Conservation (phyloP, 2,888 invertebrate species). For the Drosophila mulleri region DNA sequence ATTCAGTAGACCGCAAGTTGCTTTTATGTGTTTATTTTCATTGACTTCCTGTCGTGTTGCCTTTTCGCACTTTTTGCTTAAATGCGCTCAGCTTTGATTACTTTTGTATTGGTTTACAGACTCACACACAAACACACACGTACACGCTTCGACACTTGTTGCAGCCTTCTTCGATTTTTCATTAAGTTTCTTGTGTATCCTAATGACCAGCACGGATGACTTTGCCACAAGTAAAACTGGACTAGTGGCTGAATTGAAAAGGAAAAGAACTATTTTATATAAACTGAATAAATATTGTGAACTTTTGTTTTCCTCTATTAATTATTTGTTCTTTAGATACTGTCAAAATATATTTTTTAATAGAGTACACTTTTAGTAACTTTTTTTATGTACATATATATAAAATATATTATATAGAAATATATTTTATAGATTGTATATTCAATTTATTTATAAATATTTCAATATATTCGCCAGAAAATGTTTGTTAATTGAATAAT, state of each 20-base stretch:
- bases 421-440: too few species aligned
- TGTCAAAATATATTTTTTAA: too few species aligned
- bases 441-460: too few species aligned
- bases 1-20: slow-evolving; percentile 69
- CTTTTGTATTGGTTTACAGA: slow-evolving; percentile 60
- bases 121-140: slow-evolving; percentile 33
- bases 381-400: neutral
- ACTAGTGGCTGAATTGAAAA: neutral
- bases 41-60: slow-evolving; percentile 72
- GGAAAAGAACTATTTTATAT: neutral
- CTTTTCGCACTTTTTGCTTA: slow-evolving; percentile 44
- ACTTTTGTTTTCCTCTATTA: too few species aligned
- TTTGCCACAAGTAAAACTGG: neutral
- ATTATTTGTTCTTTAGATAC: too few species aligned
- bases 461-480: neutral
- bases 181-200: slow-evolving; percentile 48
- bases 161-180: slow-evolving; percentile 48
- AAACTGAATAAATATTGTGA: neutral
- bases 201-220: slow-evolving; percentile 32
- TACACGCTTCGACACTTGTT: slow-evolving; percentile 7
- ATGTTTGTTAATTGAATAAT: neutral
- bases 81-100: slow-evolving; percentile 69
- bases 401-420: neutral
- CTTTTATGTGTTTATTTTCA: slow-evolving; percentile 73
- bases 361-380: too few species aligned